phyloP scores from a whole-genome alignment of 2,113 vertebrate species.

The Caranx melampygus region DNA sequence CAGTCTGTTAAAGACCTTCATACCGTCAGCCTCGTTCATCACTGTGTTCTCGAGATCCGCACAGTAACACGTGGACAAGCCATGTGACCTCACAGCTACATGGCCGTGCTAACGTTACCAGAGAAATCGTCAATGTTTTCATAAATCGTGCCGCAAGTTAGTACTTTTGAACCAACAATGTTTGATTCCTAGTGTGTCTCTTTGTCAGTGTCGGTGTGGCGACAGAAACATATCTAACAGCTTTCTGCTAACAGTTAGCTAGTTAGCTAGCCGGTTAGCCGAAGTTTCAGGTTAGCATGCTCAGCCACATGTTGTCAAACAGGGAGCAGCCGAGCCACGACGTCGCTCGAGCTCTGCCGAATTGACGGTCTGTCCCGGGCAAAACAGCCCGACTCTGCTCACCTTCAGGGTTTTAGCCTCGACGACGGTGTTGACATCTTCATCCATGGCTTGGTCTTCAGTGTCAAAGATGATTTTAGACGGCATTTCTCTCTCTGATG shows the following conservation, averaged over 20 bases:
- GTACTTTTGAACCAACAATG: rapidly evolving
- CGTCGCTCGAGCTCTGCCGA: too few relatives aligned
- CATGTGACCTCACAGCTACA: slow-evolving; percentile 38
- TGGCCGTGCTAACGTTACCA: neutral
- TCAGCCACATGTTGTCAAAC: slow-evolving; percentile 69
- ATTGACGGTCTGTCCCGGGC: neutral
- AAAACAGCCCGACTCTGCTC: slow-evolving; percentile 13
- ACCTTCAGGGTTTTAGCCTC: slow-evolving; percentile 69
- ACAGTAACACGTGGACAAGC: neutral
- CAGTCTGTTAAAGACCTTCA: neutral
- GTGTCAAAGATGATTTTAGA: slow-evolving; percentile 70
- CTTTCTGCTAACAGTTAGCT: neutral
- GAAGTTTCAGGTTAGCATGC: slow-evolving; percentile 18
- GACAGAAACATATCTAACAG: rapidly evolving
- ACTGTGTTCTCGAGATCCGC: neutral
- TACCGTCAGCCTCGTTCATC: neutral
- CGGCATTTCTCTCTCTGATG: slow-evolving; percentile 76
- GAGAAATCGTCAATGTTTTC: neutral
- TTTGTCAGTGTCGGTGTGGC: too few relatives aligned
- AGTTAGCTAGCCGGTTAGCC: slow-evolving; percentile 6
- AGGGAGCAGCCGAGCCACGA: slow-evolving; percentile 14
- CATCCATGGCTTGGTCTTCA: slow-evolving; percentile 62
- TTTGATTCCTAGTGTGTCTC: too few relatives aligned
- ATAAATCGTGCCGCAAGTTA: too few relatives aligned
- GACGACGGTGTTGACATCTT: slow-evolving; percentile 48